A percentile compares a stretch with the other conserved stretches of the same genome.
These are phyloP conservation scores for Hymenochirus boettgeri DNA, from an alignment of 2,113 vertebrate genomes.

Conservation along the genomic window DNA sequence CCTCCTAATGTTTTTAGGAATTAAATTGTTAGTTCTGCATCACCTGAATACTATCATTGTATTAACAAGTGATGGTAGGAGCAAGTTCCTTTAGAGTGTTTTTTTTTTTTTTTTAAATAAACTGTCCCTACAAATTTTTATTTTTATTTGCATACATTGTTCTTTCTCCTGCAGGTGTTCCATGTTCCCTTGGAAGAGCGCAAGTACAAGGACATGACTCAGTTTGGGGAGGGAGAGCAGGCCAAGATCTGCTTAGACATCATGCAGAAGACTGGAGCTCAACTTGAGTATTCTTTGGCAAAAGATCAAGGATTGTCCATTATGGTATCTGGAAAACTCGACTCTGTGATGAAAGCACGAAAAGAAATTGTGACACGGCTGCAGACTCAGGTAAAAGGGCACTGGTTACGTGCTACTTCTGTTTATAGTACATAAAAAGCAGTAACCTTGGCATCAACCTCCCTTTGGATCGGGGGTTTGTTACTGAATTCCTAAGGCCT, in stretches of 20 bases:
- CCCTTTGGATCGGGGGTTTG: neutral
- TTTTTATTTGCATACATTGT: too few relatives aligned
- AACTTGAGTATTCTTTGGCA: slow-evolving; percentile 94
- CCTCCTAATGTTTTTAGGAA: too few relatives aligned
- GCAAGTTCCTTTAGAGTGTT: too few relatives aligned
- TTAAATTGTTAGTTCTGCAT: too few relatives aligned
- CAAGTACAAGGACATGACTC: slow-evolving; percentile 97
- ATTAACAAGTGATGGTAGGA: too few relatives aligned
- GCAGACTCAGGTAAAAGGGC: slow-evolving; percentile 85
- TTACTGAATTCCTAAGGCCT: neutral
- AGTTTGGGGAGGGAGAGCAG: slow-evolving; percentile 97
- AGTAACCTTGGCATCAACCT: neutral
- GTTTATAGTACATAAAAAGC: neutral
- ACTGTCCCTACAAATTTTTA: too few relatives aligned
- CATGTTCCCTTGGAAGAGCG: slow-evolving; percentile 97
- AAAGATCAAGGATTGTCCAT: slow-evolving; percentile 99
- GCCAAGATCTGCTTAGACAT: slow-evolving; percentile 98
- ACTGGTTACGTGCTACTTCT: slow-evolving; percentile 21
- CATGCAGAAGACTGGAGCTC: slow-evolving; percentile 97
- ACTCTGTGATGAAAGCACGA: slow-evolving; percentile 97
- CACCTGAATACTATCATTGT: too few relatives aligned
- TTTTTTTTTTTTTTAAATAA: too few relatives aligned
- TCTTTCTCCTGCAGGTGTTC: slow-evolving; percentile 74
- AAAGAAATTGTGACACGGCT: slow-evolving; percentile 97
- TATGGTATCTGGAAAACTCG: slow-evolving; percentile 97